Conservation (phyloP, 2,797 vertebrate genomes). For the Cichlasoma orientale region DNA sequence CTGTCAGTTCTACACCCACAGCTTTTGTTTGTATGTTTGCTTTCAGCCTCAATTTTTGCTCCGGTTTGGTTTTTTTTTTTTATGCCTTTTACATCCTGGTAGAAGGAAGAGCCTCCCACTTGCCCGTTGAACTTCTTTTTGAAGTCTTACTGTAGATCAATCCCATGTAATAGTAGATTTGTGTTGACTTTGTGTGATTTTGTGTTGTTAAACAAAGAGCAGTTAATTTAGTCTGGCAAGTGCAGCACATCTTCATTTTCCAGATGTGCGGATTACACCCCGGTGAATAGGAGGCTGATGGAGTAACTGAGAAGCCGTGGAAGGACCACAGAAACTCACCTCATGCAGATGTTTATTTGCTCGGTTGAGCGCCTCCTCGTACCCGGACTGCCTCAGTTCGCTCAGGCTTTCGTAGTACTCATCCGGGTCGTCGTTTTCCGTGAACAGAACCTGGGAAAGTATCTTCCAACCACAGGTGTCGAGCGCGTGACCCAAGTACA, state of each 20-base stretch:
- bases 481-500: slow-evolving; percentile 90
- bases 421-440: slow-evolving; percentile 92
- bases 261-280: slow-evolving; percentile 11
- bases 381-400: slow-evolving; percentile 92
- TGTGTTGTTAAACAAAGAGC: neutral
- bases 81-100: neutral
- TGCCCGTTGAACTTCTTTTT: neutral
- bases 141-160: neutral
- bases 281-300: too few species aligned
- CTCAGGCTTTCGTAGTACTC: slow-evolving; percentile 98
- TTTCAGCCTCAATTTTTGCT: too few species aligned
- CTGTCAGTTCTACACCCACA: neutral
- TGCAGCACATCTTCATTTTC: neutral
- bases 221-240: neutral
- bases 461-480: slow-evolving; percentile 98
- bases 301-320: neutral
- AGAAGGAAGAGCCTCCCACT: neutral
- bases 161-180: neutral
- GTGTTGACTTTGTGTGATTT: neutral
- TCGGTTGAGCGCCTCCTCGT: slow-evolving; percentile 89
- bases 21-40: neutral
- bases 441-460: slow-evolving; percentile 93
- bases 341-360: slow-evolving; percentile 88
- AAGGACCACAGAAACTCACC: slow-evolving; percentile 74
- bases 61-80: neutral